Base-by-base conservation (phyloP, 2,113 vertebrate species). In the Ascaphus truei region DNA sequence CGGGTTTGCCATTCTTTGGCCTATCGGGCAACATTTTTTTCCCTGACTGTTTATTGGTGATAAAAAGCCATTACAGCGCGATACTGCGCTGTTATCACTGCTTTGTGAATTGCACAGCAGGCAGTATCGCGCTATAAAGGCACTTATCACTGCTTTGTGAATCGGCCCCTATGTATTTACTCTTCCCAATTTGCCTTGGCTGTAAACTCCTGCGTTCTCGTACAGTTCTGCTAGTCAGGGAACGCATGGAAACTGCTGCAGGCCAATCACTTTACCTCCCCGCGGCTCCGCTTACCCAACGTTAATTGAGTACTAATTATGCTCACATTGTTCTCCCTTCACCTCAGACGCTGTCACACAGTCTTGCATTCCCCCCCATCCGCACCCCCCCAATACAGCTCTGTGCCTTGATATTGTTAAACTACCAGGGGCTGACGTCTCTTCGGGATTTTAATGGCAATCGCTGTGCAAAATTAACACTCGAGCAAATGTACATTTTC, bases 291-390 rank as follows among this genome's bases (percentile, higher is more conserved):
- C 53, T 55, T 55, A 65, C 62, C 34, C 34, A 55, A 53, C 33
- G 31, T 65, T 65, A 65, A 65, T 65, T 53, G 50, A 39, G 62
- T 55, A 41, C 62, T 65, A 65, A 65, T 65, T 65, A 41, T 23
- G 23, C 25, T 53, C 34, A 22, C 30, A 65, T 65, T 65, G 48
- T 65, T 30, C 34, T 53, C 22, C 62, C 12, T 16, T 41, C 47
- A 16, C 62, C 47, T 27, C 47, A 12, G 11, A 34, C 7, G 61
- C 47, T 51, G 43, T 51, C 47, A 36, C 3, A 15, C 47, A 22
- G 22, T 18, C 18, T 63, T 7, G 5, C 8, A 51, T 51, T 31
- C 11, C 16, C 23, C 50, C 34, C 62, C 47, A 2, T 13, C 41
- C 59, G 41, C 45, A 31, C 27, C 29, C 45, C 31, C 11, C 30